Evolutionary conservation across 1,140 invertebrate species (phyloP).

Genomic region (Melanaphis sacchari): DNA sequence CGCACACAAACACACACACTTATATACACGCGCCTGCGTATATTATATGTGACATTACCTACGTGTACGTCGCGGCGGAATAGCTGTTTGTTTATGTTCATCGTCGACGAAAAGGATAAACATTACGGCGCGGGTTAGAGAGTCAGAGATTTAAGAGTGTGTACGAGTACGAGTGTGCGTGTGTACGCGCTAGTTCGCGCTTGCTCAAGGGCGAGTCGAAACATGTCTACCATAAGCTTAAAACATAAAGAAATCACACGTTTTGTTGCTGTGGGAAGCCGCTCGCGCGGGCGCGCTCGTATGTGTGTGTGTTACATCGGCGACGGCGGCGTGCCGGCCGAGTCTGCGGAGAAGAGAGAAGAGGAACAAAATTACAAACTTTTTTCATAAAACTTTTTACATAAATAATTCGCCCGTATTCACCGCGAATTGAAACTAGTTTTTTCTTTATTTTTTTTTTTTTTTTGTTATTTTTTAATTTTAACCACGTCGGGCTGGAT

Average conservation of each 20-base stretch:
- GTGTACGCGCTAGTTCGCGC: not conserved
- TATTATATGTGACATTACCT: slow-evolving; percentile 43
- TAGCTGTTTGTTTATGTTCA: slow-evolving; percentile 46
- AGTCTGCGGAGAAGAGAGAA: not conserved
- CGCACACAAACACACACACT: not conserved
- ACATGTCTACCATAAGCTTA: slow-evolving; percentile 48
- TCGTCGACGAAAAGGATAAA: slow-evolving; percentile 37
- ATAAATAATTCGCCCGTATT: not conserved
- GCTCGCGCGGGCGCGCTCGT: not conserved
- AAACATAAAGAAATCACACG: slow-evolving; percentile 57
- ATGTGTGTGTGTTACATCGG: not conserved
- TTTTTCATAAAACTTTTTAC: slow-evolving; percentile 45
- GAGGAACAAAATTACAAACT: slow-evolving; percentile 16
- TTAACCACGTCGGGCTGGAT: not conserved
- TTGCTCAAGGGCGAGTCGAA: slow-evolving; percentile 49
- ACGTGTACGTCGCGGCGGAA: slow-evolving; percentile 24
- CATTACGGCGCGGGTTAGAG: slow-evolving; percentile 8
- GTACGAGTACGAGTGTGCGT: not conserved
- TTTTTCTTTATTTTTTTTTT: not conserved
- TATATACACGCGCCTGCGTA: not conserved
- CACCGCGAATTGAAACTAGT: not conserved
- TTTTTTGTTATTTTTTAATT: not conserved
- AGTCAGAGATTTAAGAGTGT: not conserved
- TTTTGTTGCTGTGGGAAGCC: slow-evolving; percentile 14
- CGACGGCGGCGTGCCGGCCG: not conserved